phyloP scores from a whole-genome alignment of 2,113 vertebrate species.

The Pitta sordida region DNA sequence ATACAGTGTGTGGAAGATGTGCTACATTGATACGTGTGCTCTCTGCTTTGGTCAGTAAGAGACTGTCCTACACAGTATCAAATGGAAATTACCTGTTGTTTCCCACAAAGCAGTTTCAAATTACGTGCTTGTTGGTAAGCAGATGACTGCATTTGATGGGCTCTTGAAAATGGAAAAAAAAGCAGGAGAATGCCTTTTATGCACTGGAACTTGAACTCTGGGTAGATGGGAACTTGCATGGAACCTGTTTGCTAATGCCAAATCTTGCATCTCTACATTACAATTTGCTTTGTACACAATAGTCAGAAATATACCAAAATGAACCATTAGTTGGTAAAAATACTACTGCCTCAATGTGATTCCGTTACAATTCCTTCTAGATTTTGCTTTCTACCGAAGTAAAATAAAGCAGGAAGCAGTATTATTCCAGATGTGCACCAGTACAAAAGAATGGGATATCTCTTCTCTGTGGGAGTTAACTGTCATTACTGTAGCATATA shows the following conservation, averaged over 20 bases:
- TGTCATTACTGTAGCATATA: background rate
- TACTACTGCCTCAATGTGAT: background rate
- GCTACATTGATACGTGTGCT: accelerated
- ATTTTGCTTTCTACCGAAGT: background rate
- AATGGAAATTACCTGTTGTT: background rate
- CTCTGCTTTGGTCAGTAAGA: background rate
- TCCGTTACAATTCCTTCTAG: background rate
- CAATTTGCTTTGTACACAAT: background rate
- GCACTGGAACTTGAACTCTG: background rate
- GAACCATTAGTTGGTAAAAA: background rate
- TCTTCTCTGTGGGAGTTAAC: background rate
- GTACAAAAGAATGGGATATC: background rate
- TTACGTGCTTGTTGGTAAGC: background rate
- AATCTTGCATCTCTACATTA: background rate
- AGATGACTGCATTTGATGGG: background rate
- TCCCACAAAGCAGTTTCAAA: background rate
- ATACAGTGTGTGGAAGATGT: accelerated
- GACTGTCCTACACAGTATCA: background rate
- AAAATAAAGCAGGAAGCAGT: background rate
- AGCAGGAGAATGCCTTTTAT: background rate
- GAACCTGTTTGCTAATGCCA: background rate
- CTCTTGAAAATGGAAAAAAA: background rate
- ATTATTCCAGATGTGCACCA: background rate
- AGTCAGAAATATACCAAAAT: background rate
- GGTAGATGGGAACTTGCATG: background rate